A percentile compares a stretch with the other conserved stretches of the same genome.
Evolutionary conservation across 1,140 invertebrate species (phyloP).

Genomic region (Dendroctonus valens): DNA sequence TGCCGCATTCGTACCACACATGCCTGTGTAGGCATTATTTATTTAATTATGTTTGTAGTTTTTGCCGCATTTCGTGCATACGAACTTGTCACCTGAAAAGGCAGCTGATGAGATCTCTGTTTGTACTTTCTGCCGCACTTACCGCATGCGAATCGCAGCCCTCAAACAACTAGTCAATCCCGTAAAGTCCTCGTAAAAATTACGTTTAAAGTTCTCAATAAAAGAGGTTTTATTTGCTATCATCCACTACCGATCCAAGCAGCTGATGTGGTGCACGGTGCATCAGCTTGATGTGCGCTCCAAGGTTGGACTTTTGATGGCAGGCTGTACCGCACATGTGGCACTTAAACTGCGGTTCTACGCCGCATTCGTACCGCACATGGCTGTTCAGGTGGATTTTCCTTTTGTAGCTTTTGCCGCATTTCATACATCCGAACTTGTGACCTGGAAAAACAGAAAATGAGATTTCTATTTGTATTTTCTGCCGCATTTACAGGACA

Average conservation of each 20-base stretch:
- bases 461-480: too few relatives aligned
- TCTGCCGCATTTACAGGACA: too few relatives aligned
- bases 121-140: too few relatives aligned
- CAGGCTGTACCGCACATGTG: constrained; percentile 33
- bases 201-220: too few relatives aligned
- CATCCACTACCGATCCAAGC: too few relatives aligned
- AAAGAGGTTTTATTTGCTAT: too few relatives aligned
- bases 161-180: too few relatives aligned
- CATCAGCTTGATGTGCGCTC: constrained; percentile 7
- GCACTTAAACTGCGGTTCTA: constrained; percentile 55
- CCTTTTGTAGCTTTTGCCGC: constrained; percentile 40
- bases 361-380: constrained; percentile 54
- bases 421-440: constrained; percentile 11
- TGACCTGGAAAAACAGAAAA: too few relatives aligned
- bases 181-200: too few relatives aligned
- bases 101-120: not conserved
- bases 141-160: too few relatives aligned
- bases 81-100: constrained; percentile 45
- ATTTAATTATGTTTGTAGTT: constrained; percentile 67
- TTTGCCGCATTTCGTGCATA: constrained; percentile 62
- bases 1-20: constrained; percentile 64
- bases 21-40: constrained; percentile 61
- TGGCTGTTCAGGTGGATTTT: constrained; percentile 54
- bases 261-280: too few relatives aligned
- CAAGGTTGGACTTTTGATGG: constrained; percentile 23